A percentile compares a stretch with the other conserved stretches of the same genome.
Conservation (phyloP, 2,797 vertebrate genomes). For the Hippoglossus hippoglossus region DNA sequence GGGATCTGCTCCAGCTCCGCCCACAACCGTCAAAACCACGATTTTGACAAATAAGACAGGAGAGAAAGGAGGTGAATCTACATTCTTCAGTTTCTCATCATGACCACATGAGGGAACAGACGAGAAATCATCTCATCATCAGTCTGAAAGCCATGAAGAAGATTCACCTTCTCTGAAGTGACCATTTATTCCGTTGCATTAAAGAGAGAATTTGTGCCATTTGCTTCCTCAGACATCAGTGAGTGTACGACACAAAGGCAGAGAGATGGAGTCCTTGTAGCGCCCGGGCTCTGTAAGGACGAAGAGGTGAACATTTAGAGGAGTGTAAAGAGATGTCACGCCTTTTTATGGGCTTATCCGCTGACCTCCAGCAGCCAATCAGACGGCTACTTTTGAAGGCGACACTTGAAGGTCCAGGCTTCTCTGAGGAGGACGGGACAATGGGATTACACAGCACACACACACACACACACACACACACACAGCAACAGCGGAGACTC, state of each 20-base stretch:
- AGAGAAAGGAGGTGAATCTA: neutral
- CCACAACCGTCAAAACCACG: too few relatives aligned
- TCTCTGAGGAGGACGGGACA: conserved; percentile 50
- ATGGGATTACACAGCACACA: conserved; percentile 61
- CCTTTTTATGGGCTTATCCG: conserved; percentile 65
- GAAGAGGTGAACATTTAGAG: conserved; percentile 63
- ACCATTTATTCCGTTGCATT: neutral
- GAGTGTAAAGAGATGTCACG: conserved; percentile 56
- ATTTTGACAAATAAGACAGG: neutral
- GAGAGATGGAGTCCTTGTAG: neutral
- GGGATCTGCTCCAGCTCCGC: too few relatives aligned
- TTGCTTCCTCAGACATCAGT: neutral
- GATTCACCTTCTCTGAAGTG: neutral
- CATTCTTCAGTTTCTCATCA: neutral
- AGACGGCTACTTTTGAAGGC: conserved; percentile 31
- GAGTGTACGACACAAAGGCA: neutral
- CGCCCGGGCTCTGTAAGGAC: conserved; percentile 38
- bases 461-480: conserved; percentile 15
- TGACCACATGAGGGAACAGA: neutral
- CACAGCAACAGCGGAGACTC: conserved; percentile 8
- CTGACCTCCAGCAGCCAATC: conserved; percentile 70
- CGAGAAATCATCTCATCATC: neutral
- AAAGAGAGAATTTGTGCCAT: neutral
- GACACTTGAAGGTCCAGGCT: conserved; percentile 45
- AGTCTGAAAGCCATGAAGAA: neutral